These are phyloP conservation scores for Botrylloides violaceus DNA, from an alignment of 23 tunicate species.

Conservation along the genomic window DNA sequence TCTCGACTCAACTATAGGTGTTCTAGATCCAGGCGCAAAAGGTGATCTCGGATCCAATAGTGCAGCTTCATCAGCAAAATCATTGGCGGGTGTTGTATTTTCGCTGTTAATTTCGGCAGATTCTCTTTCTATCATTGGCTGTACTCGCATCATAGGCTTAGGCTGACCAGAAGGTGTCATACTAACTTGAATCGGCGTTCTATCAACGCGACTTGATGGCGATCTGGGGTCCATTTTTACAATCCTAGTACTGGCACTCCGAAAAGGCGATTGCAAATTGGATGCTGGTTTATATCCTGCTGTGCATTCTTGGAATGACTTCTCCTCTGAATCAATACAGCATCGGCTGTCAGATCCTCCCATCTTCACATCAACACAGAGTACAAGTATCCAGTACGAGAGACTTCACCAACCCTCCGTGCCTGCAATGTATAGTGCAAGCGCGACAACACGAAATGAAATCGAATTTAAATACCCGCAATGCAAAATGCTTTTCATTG, in stretches of 20 bases:
- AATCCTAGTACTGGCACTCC: background rate
- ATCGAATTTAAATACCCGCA: background rate
- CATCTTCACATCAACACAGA: too few species aligned
- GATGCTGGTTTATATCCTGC: background rate
- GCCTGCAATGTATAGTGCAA: too few species aligned
- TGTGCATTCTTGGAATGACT: background rate
- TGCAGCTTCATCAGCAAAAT: background rate
- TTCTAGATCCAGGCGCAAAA: conserved; percentile 22
- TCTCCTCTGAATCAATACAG: background rate
- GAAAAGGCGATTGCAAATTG: background rate
- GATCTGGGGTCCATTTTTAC: conserved; percentile 8
- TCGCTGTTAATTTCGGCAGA: background rate
- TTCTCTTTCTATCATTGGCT: background rate
- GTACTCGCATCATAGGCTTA: conserved; percentile 14
- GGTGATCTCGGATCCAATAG: conserved; percentile 40
- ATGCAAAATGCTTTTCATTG: background rate
- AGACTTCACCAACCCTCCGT: too few species aligned
- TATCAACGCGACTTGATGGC: conserved; percentile 2
- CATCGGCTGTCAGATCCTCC: conserved; percentile 25
- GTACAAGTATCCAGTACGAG: background rate
- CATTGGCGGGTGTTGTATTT: too few species aligned
- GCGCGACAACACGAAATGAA: background rate
- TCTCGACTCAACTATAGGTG: conserved; percentile 20
- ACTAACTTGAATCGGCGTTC: conserved; percentile 15
- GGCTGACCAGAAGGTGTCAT: background rate